Conservation (phyloP, 2,888 invertebrate species). For the Ditula angustiorana region DNA sequence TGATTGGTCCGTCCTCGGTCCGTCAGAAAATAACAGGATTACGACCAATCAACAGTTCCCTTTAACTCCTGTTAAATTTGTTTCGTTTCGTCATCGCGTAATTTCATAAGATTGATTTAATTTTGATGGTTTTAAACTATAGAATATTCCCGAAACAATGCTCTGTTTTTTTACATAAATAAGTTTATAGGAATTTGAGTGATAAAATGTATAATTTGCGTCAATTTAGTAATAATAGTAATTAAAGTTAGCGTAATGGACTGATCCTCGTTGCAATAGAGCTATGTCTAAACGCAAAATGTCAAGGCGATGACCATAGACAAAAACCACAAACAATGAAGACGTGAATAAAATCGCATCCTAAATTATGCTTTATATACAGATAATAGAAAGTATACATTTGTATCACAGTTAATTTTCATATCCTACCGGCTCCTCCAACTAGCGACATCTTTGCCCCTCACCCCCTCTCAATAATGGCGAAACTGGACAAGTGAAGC, state of each 20-base stretch:
- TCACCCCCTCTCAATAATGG: slow-evolving; percentile 33
- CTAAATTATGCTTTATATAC: background rate
- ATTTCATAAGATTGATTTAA: too few species aligned
- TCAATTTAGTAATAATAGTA: background rate
- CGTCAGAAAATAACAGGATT: background rate
- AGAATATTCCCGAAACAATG: background rate
- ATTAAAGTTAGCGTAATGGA: background rate
- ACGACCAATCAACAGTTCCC: slow-evolving; percentile 32
- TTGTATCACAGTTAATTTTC: background rate
- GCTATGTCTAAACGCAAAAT: slow-evolving; percentile 24
- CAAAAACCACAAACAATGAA: slow-evolving; percentile 21
- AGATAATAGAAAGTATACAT: background rate
- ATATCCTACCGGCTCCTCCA: background rate
- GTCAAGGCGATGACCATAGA: slow-evolving; percentile 25
- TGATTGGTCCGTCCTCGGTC: slow-evolving; percentile 34
- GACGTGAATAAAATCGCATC: background rate
- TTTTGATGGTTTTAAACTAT: background rate
- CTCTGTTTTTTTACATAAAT: background rate
- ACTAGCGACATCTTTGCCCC: slow-evolving; percentile 13
- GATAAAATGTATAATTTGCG: background rate
- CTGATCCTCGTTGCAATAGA: background rate
- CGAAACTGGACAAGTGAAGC: slow-evolving; percentile 37
- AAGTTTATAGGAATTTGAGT: background rate
- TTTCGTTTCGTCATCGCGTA: slow-evolving; percentile 29
- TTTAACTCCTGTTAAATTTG: background rate